A percentile compares a stretch with the other conserved stretches of the same genome.
phyloP scores from a whole-genome alignment of 2,113 vertebrate species.

The Onychostruthus taczanowskii region DNA sequence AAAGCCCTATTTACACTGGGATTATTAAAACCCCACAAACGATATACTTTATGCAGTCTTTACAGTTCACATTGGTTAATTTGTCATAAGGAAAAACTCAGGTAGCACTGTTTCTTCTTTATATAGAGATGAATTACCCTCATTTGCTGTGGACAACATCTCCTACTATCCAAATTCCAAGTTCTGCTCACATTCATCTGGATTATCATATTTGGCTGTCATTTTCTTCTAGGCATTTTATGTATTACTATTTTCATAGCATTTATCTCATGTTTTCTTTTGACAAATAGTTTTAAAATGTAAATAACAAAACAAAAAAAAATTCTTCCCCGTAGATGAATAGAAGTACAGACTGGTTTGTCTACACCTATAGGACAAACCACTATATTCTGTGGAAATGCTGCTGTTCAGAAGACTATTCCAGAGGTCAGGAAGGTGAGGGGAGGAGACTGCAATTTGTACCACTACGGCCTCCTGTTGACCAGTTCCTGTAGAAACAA shows the following conservation, averaged over 20 bases:
- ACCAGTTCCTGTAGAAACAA: background rate
- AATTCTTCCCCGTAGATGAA: background rate
- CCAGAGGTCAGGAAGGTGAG: background rate
- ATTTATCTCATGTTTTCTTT: background rate
- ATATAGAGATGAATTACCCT: background rate
- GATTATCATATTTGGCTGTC: background rate
- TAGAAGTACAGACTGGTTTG: background rate
- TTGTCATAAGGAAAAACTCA: background rate
- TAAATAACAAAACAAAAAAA: background rate
- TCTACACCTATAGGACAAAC: background rate
- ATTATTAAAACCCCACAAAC: background rate
- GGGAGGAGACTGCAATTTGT: background rate
- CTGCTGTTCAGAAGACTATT: background rate
- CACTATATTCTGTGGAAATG: background rate
- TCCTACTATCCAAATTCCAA: background rate
- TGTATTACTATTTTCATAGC: background rate
- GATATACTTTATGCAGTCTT: background rate
- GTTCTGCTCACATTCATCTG: background rate
- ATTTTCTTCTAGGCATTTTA: background rate
- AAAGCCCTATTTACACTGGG: background rate
- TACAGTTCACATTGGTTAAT: background rate
- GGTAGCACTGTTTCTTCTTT: background rate
- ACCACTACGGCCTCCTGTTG: background rate
- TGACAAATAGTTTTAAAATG: background rate
- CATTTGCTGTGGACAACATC: background rate